These are phyloP conservation scores for Cygnus atratus DNA, from an alignment of 2,113 vertebrate genomes.

Conservation along the genomic window DNA sequence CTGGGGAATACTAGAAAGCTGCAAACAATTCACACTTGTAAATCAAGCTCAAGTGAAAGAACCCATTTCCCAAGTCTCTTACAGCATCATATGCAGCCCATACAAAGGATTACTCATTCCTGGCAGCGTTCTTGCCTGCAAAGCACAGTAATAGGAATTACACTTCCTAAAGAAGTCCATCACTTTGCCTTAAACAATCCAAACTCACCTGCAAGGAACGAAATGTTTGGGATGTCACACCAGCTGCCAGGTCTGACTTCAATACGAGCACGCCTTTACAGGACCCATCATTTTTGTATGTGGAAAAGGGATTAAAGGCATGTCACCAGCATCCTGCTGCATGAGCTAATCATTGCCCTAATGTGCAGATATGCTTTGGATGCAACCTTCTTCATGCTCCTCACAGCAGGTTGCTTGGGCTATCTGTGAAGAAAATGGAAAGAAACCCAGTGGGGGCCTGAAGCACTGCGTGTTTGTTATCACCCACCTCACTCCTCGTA, in stretches of 20 bases:
- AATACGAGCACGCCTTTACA: background rate
- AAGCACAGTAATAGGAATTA: background rate
- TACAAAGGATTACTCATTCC: background rate
- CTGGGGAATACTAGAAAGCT: background rate
- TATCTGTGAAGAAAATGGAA: constrained; percentile 32
- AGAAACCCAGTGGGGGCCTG: background rate
- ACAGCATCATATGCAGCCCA: background rate
- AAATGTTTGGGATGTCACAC: background rate
- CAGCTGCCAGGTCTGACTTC: background rate
- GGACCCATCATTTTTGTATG: background rate
- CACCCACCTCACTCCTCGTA: background rate
- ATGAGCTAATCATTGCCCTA: background rate
- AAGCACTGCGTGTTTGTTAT: background rate
- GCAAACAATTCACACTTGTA: background rate
- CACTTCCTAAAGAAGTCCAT: background rate
- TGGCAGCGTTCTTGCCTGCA: background rate
- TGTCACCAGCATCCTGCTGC: background rate
- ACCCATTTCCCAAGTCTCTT: background rate
- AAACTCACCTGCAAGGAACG: background rate
- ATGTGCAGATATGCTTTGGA: constrained; percentile 8
- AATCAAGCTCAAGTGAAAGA: constrained; percentile 1
- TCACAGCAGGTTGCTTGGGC: background rate
- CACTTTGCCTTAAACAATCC: background rate
- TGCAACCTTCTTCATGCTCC: background rate
- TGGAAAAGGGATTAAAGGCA: background rate